Evolutionary conservation across 2,888 invertebrate genomes (phyloP), one percentile per base, ranked within the genome.

Genomic region (Pollenia amentaria): DNA sequence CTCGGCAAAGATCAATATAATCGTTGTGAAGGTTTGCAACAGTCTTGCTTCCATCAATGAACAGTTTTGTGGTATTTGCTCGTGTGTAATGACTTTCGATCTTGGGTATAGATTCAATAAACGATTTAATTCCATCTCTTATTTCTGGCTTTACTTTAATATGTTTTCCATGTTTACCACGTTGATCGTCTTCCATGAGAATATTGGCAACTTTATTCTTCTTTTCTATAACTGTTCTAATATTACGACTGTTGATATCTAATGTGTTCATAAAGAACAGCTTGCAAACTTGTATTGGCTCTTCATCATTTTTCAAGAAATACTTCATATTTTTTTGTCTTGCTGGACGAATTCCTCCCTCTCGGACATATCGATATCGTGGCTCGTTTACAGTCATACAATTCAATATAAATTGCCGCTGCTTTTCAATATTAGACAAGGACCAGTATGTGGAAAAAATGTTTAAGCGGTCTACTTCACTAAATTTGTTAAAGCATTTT

Each of bases 151-250:
- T 65, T 65, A 44, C 65, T 65, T 65, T 65, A 65, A 65, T 42
- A 65, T 65, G 65, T 65, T 67, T 67, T 67, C 67, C 67, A 48
- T 67, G 48, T 48, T 67, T 67, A 48, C 67, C 67, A 48, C 67
- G 67, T 72, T 72, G 70, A 55, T 55, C 55, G 70, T 53, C 70
- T 72, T 72, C 70, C 70, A 72, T 72, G 70, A 72, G 67, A 67
- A 67, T 48, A 67, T 67, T 67, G 67, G 48, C 67, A 67, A 67
- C 67, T 67, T 67, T 48, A 70, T 70, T 70, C 42, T 55, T 53
- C 70, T 72, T 72, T 72, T 57, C 55, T 72, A 55, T 72, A 72
- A 55, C 70, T 72, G 42, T 72, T 72, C 70, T 72, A 55, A 72
- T 72, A 57, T 40, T 72, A 18, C 44, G 55, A 72, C 70, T 72